phyloP scores from a whole-genome alignment of 2,888 invertebrate genomes.

The Sturmia bella region DNA sequence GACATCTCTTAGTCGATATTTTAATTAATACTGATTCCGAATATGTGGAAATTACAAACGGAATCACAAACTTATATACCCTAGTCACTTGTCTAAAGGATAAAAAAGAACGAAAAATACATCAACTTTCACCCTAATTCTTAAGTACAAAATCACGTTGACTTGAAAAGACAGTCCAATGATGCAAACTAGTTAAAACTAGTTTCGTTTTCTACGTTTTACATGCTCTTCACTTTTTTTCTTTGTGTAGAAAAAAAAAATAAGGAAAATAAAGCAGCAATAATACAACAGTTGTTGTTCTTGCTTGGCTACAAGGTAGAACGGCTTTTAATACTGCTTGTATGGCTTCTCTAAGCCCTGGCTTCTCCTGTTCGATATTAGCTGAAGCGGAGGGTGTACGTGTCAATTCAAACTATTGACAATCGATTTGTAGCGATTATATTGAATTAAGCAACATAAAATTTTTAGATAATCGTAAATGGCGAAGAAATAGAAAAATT shows the following conservation, averaged over 20 bases:
- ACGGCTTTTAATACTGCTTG: slow-evolving; percentile 49
- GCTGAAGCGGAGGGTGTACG: slow-evolving; percentile 31
- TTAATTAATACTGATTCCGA: no score
- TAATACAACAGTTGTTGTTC: slow-evolving; percentile 29
- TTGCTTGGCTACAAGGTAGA: slow-evolving; percentile 25
- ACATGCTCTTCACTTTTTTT: no score
- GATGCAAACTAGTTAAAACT: no score
- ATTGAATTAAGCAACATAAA: slow-evolving; percentile 58
- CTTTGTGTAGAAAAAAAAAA: neutral
- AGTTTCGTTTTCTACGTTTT: no score
- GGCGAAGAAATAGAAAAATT: neutral
- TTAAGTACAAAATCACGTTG: no score
- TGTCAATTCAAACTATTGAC: slow-evolving; percentile 65
- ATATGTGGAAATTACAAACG: no score
- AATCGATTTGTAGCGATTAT: slow-evolving; percentile 66
- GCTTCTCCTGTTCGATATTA: slow-evolving; percentile 2
- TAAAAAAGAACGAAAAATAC: no score
- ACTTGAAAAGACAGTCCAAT: no score
- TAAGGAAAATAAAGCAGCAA: neutral
- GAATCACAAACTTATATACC: no score
- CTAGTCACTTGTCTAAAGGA: no score
- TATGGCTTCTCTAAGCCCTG: slow-evolving; percentile 10
- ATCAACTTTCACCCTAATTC: no score
- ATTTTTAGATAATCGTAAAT: slow-evolving; percentile 55
- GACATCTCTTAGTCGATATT: no score